Evolutionary conservation across 2,797 vertebrate genomes (phyloP).

Genomic region (Phataginus tricuspis): DNA sequence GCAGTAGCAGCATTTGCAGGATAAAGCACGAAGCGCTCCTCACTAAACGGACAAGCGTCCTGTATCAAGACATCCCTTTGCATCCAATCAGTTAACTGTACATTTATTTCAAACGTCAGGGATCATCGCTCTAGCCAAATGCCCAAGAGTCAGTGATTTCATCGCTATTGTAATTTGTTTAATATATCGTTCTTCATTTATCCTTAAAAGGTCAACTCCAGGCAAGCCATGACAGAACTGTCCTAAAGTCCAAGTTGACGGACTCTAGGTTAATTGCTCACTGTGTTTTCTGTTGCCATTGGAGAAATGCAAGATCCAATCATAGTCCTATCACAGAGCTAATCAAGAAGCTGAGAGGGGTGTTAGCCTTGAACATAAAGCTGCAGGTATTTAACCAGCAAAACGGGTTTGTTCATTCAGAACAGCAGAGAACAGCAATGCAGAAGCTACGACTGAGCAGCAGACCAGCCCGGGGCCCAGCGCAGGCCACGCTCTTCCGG

Average conservation of each 20-base stretch:
- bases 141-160: background rate
- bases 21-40: background rate
- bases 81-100: background rate
- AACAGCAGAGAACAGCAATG: too few relatives aligned
- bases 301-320: constrained; percentile 11
- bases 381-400: too few relatives aligned
- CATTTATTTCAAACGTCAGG: constrained; percentile 29
- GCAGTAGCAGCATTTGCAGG: background rate
- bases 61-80: background rate
- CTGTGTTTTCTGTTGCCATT: constrained; percentile 1
- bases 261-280: constrained; percentile 24
- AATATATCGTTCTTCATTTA: constrained; percentile 28
- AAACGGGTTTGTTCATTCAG: too few relatives aligned
- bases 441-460: too few relatives aligned
- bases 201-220: constrained; percentile 8
- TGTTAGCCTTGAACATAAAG: too few relatives aligned
- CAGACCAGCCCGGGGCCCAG: too few relatives aligned
- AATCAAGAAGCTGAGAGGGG: background rate
- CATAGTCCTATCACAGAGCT: background rate
- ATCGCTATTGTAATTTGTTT: constrained; percentile 17
- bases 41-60: background rate
- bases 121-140: background rate
- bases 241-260: constrained; percentile 29
- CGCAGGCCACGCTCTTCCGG: too few relatives aligned
- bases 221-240: background rate